Evolutionary conservation across 2,113 vertebrate species (phyloP).

Genomic region (Limnothrissa miodon): DNA sequence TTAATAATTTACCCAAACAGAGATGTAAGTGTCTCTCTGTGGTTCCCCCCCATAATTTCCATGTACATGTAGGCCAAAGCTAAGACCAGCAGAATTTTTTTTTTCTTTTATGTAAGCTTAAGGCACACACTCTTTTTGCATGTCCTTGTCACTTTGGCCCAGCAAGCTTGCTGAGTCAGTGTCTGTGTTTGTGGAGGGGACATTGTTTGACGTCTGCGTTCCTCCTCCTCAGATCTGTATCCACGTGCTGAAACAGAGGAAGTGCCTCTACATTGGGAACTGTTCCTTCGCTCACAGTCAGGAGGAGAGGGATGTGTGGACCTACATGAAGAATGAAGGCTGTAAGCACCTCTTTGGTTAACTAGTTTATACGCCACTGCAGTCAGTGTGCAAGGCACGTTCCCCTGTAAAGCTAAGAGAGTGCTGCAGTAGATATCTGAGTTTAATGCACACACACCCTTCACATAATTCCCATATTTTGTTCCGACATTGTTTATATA

Average conservation of each 20-base stretch:
- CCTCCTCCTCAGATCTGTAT: slow-evolving; percentile 80
- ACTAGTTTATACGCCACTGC: background rate
- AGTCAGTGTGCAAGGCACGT: no score
- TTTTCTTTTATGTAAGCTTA: background rate
- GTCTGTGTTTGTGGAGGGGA: background rate
- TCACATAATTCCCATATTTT: background rate
- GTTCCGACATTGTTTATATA: no score
- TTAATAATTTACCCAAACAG: background rate
- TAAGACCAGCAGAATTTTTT: background rate
- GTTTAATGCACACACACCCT: background rate
- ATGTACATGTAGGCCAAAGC: background rate
- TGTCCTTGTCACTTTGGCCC: background rate
- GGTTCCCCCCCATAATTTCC: background rate
- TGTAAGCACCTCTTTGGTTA: slow-evolving; percentile 70
- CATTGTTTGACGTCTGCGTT: background rate
- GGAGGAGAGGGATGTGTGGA: slow-evolving; percentile 96
- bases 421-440: background rate
- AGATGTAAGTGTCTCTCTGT: background rate
- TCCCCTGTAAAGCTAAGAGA: background rate
- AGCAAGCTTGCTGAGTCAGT: background rate
- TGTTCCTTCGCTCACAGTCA: slow-evolving; percentile 92
- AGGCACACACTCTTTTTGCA: background rate
- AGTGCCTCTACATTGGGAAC: slow-evolving; percentile 86
- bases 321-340: slow-evolving; percentile 94
- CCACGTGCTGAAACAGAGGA: slow-evolving; percentile 84